These are phyloP conservation scores for Ophonus ardosiacus DNA, from an alignment of 2,888 invertebrate species.

Conservation along the genomic window DNA sequence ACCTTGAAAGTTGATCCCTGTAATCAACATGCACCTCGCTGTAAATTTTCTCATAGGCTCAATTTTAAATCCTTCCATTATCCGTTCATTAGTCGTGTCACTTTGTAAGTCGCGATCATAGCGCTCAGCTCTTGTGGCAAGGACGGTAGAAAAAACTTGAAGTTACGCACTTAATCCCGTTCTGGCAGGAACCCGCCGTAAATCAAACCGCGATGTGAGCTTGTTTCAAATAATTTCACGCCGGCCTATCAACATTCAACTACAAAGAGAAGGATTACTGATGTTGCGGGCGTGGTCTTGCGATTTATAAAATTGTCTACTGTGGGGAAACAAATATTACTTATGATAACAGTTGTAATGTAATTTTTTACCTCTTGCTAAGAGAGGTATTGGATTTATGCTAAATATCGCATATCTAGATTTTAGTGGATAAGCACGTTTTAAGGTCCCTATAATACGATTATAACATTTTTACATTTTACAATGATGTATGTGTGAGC, in stretches of 20 bases:
- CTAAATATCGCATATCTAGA: too few species aligned
- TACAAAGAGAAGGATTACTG: neutral
- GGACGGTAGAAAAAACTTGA: slow-evolving; percentile 1
- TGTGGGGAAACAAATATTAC: too few species aligned
- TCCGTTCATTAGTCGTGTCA: slow-evolving; percentile 31
- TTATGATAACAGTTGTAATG: too few species aligned
- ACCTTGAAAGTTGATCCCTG: neutral
- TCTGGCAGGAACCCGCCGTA: slow-evolving; percentile 14
- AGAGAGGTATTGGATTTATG: too few species aligned
- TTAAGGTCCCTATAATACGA: too few species aligned
- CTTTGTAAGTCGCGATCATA: neutral
- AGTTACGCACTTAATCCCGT: slow-evolving; percentile 20
- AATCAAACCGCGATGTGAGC: slow-evolving; percentile 15
- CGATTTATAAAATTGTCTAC: neutral
- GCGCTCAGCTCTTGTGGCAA: neutral
- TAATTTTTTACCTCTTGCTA: too few species aligned
- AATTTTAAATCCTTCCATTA: slow-evolving; percentile 29
- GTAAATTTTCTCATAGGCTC: slow-evolving; percentile 31
- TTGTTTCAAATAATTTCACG: slow-evolving; percentile 29
- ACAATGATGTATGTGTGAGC: too few species aligned
- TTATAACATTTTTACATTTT: too few species aligned
- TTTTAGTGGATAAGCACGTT: too few species aligned
- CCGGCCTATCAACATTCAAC: neutral
- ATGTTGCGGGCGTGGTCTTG: neutral
- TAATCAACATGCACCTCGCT: slow-evolving; percentile 15